Evolutionary conservation across 2,888 invertebrate genomes (phyloP), one percentile per base, ranked within the genome.

Genomic region (Eulithis testata): DNA sequence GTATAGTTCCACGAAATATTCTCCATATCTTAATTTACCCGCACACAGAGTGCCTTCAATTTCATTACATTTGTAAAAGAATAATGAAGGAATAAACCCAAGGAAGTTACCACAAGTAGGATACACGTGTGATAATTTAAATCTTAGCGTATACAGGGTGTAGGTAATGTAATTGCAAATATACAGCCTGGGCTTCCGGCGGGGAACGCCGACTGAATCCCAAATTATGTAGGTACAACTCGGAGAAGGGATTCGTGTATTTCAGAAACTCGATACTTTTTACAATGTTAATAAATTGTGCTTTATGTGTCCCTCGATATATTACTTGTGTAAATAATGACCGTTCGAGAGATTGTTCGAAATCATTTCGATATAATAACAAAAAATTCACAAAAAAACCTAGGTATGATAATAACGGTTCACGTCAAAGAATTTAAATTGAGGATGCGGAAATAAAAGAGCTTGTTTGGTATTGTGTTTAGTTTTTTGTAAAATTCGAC

Each of bases 161-260:
- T 75, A 73, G 73, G 82, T 83, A 85, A 85, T 85, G 79, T 81
- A 84, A 84, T 85, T 84, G 82, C 80, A 84, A 85, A 85, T 84
- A 83, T 82, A 81, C 84, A 76, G 73, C 68, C 69, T 62, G 47
- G 65, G 75, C 74, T 75, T 69, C 72, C 70, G 73, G 72, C 71
- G 60, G 65, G 64, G 70, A 58, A 73, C 75, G 79, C 69, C 77
- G 70, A 69, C 55, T 76, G 83, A 82, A 82, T 84, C 66, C 68
- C 64, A 78, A 81, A 82, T 81, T 76, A 80, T 68, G 51, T 45
- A 51, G 37, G 53, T 57, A 27, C 31, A 68, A 67, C 58, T 75
- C 44, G 55, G 44, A 59, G 61, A 54, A 61, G 60, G 54, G 60
- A 68, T 65, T 72, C 72, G 65, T 21, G 69, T 73, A 70, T 71